Conservation (phyloP, 2,797 vertebrate genomes). For the Vipera ursinii region DNA sequence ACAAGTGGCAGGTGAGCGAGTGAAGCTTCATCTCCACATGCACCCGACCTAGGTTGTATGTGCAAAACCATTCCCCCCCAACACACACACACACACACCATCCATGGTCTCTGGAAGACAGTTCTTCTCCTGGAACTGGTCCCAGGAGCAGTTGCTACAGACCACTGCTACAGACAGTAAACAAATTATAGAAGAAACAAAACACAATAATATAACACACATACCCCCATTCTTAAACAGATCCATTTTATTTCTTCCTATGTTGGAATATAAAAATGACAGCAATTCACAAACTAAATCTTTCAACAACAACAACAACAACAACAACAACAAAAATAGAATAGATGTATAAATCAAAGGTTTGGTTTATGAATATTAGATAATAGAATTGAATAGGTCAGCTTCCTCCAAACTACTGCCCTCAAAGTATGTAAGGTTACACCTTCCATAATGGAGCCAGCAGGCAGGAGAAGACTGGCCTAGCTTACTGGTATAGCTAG, state of each 20-base stretch:
- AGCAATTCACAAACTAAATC: not conserved
- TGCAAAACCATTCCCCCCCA: too few species aligned
- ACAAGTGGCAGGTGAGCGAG: accelerated
- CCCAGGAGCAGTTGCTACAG: too few species aligned
- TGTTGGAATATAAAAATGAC: not conserved
- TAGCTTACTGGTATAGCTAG: not conserved
- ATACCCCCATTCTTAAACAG: not conserved
- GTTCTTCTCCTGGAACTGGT: too few species aligned
- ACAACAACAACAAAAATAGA: not conserved
- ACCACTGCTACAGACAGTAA: not conserved
- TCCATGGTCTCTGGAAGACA: too few species aligned
- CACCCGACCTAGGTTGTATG: too few species aligned
- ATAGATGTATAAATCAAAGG: not conserved
- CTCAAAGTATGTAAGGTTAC: not conserved
- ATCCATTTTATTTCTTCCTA: not conserved
- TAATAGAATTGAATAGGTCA: not conserved
- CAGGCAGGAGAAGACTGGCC: not conserved
- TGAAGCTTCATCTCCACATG: not conserved
- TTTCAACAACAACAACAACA: not conserved
- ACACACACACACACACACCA: too few species aligned
- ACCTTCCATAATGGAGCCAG: too few species aligned
- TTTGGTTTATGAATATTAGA: not conserved
- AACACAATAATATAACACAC: not conserved
- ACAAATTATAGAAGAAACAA: not conserved
- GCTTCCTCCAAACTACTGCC: not conserved